phyloP scores from a whole-genome alignment of 2,888 invertebrate species.

The Ochropacha duplaris region DNA sequence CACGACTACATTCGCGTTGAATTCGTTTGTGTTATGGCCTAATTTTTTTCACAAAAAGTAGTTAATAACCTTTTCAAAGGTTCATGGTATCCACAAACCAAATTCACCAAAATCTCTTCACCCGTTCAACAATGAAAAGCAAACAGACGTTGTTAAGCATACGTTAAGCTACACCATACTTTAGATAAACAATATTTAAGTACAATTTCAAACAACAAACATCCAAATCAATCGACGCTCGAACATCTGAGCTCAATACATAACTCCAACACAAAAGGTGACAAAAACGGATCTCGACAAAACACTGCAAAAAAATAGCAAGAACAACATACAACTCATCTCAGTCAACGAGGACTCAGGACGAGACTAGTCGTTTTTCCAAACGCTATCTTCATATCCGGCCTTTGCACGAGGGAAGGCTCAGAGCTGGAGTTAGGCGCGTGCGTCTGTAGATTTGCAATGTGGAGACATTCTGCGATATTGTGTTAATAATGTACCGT shows the following conservation, averaged over 20 bases:
- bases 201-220: background rate
- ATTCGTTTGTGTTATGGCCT: too few species aligned
- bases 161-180: too few species aligned
- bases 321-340: conserved; percentile 61
- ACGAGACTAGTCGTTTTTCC: conserved; percentile 67
- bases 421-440: conserved; percentile 30
- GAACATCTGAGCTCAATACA: conserved; percentile 52
- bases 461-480: conserved; percentile 12
- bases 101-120: too few species aligned
- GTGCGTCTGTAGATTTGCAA: conserved; percentile 15
- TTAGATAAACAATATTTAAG: too few species aligned
- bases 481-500: background rate
- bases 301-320: conserved; percentile 42
- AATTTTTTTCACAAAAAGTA: too few species aligned
- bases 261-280: conserved; percentile 49
- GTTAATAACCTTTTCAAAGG: too few species aligned
- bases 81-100: too few species aligned
- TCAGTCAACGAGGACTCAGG: conserved; percentile 14
- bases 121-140: too few species aligned
- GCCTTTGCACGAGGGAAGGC: conserved; percentile 31
- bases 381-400: conserved; percentile 79
- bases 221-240: conserved; percentile 9
- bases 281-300: conserved; percentile 50
- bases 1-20: too few species aligned
- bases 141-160: too few species aligned